Evolutionary conservation across 2,113 vertebrate genomes (phyloP).

Genomic region (Euleptes europaea): DNA sequence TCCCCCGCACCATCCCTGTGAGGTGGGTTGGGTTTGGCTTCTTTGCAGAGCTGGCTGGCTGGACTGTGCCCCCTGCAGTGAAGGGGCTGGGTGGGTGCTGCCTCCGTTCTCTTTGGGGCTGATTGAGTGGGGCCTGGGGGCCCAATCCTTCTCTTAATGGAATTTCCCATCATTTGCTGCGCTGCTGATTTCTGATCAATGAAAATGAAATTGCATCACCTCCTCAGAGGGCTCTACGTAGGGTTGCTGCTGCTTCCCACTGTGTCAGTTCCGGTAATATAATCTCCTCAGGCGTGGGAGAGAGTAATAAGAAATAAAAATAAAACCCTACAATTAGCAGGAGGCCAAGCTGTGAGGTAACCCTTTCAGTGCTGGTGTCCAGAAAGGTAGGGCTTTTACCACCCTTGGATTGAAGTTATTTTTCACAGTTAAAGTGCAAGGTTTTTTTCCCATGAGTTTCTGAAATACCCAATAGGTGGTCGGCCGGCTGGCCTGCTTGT

Average conservation of each 20-base stretch:
- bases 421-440: no score
- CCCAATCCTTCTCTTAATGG: slow-evolving; percentile 79
- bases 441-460: no score
- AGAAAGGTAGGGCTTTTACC: neutral
- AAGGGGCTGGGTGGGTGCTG: neutral
- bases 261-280: slow-evolving; percentile 87
- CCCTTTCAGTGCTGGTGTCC: slow-evolving; percentile 68
- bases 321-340: slow-evolving; percentile 81
- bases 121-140: slow-evolving; percentile 53
- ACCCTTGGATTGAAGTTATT: no score
- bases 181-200: slow-evolving; percentile 89
- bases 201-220: slow-evolving; percentile 87
- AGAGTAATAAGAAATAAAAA: slow-evolving; percentile 87
- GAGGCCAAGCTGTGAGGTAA: slow-evolving; percentile 73
- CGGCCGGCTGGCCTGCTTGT: no score
- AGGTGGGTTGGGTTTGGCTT: no score
- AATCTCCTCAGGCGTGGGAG: slow-evolving; percentile 82
- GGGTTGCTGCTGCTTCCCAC: slow-evolving; percentile 75
- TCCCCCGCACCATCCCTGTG: no score
- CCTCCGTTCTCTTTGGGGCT: slow-evolving; percentile 21
- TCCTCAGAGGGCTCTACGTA: slow-evolving; percentile 80
- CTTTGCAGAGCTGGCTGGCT: no score
- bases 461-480: no score
- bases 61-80: no score
- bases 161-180: slow-evolving; percentile 87